These are phyloP conservation scores for Micromys minutus DNA, from an alignment of 2,113 vertebrate genomes.

Conservation along the genomic window DNA sequence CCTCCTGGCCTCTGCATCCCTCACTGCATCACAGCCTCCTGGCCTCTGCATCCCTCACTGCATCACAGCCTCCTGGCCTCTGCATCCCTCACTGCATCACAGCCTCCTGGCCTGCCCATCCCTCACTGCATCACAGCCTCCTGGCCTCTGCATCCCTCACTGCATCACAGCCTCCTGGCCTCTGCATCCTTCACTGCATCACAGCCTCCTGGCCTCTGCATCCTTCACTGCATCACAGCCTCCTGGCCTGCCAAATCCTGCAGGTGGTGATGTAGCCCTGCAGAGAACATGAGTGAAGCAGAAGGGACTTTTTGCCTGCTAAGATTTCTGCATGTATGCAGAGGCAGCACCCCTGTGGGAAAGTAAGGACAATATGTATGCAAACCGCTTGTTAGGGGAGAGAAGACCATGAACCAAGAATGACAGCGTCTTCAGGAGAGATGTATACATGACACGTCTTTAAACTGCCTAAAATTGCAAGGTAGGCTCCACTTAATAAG, in stretches of 20 bases:
- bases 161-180: not conserved
- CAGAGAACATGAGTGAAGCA: not conserved
- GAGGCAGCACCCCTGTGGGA: not conserved
- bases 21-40: not conserved
- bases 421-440: not conserved
- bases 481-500: not conserved
- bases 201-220: too few species aligned
- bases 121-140: not conserved
- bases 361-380: not conserved
- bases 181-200: too few species aligned
- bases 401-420: not conserved
- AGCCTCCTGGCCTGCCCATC: not conserved
- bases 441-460: not conserved
- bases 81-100: not conserved
- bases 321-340: not conserved
- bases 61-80: not conserved
- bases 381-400: not conserved
- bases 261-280: not conserved
- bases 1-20: not conserved
- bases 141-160: not conserved
- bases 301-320: not conserved
- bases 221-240: not conserved
- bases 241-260: not conserved
- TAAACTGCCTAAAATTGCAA: accelerated
- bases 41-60: not conserved